Evolutionary conservation across 2,888 invertebrate genomes (phyloP), one percentile per base, ranked within the genome.

Genomic region (Drosophila eohydei): DNA sequence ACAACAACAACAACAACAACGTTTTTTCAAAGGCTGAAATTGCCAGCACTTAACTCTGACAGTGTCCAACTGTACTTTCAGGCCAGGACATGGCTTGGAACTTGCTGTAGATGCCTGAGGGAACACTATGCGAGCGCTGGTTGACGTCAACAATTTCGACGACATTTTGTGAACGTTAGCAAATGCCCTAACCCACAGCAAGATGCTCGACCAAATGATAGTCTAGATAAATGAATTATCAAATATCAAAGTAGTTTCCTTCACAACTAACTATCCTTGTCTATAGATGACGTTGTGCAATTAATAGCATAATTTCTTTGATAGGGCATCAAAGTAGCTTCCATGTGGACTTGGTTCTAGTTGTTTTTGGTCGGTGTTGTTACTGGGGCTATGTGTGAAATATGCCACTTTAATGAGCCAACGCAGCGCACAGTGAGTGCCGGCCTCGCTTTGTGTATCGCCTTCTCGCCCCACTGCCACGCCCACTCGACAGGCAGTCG

Each of bases 321-420:
- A 9, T 34, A 74, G 73, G 28, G 70, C 70, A 74, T 62, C 14
- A 11, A 28, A 58, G 43, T 61, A 36, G 71, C 38, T 51, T 55
- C 38, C 21, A 32, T 74, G 60, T 16, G 64, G 55, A 16, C 30
- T 28, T 1, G 54, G 41, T 44, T 54, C 50, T 58, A 56, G 65
- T 69, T 74, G 83, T 67, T 75, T 71, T 71, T 61, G 66, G 67
- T 40, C 40, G 6, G 8, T 54, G 65, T 58, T 66, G 67, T 54
- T 76, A 54, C 69, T 71, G 66, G 74, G 71, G 54, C 84, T 86
- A 86, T 88, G 84, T 84, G 84, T 87, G 84, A 84, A 88, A 84
- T 86, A 84, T 88, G 89, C 84, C 84, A 84, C 84, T 84, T 84
- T 84, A 84, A 84, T 84, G 87, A 84, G 87, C 79, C 87, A 88